Evolutionary conservation across 2,888 invertebrate species (phyloP).

Genomic region (Mesorhabditis belari): DNA sequence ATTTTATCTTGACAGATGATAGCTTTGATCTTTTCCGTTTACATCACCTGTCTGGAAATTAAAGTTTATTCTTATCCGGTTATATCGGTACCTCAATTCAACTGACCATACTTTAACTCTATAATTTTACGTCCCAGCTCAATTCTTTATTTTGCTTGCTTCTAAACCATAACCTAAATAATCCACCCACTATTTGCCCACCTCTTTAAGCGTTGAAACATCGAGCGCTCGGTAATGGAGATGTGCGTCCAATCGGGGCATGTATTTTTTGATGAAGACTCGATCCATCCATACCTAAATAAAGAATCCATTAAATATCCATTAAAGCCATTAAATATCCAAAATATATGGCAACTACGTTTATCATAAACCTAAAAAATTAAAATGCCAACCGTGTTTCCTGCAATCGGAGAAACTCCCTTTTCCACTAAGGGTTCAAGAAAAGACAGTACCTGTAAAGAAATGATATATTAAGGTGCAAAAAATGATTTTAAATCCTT

Average conservation of each 20-base stretch:
- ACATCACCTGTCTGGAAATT: not conserved
- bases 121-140: too few species aligned
- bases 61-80: too few species aligned
- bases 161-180: not conserved
- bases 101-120: too few species aligned
- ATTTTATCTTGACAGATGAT: too few species aligned
- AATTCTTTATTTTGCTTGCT: too few species aligned
- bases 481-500: not conserved
- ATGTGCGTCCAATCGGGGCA: slow-evolving; percentile 72
- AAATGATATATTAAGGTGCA: not conserved
- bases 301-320: too few species aligned
- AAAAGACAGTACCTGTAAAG: slow-evolving; percentile 65
- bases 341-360: slow-evolving; percentile 28
- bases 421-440: slow-evolving; percentile 61
- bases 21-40: too few species aligned
- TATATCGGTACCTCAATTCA: too few species aligned
- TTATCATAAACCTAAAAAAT: too few species aligned
- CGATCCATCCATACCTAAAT: slow-evolving; percentile 25
- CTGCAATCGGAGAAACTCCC: slow-evolving; percentile 54
- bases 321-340: not conserved
- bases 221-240: slow-evolving; percentile 88
- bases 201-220: slow-evolving; percentile 80
- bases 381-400: slow-evolving; percentile 35
- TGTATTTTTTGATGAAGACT: slow-evolving; percentile 61
- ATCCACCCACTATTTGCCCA: slow-evolving; percentile 60